Evolutionary conservation across 2,888 invertebrate genomes (phyloP).

Genomic region (Drosophila crucigera): DNA sequence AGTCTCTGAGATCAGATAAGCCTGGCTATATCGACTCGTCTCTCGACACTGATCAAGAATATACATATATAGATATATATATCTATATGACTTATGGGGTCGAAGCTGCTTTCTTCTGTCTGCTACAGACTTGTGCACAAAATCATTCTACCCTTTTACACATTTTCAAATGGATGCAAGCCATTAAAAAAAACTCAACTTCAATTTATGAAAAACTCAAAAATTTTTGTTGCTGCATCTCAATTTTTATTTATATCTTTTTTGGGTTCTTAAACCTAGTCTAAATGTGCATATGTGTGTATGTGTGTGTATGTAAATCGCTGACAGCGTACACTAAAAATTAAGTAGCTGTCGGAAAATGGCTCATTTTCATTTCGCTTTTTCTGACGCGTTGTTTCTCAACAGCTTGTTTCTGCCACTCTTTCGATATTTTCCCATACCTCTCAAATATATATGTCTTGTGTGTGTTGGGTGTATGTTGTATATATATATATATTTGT

Average conservation of each 20-base stretch:
- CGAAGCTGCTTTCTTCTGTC: background rate
- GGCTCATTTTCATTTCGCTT: conserved; percentile 56
- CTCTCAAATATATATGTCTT: background rate
- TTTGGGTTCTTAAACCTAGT: background rate
- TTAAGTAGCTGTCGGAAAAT: conserved; percentile 71
- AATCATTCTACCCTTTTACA: background rate
- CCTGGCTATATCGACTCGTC: background rate
- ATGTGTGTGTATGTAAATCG: conserved; percentile 12
- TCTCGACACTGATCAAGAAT: background rate
- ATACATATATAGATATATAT: background rate
- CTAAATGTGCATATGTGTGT: background rate
- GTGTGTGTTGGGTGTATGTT: background rate
- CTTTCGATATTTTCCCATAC: conserved; percentile 19
- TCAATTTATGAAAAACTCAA: conserved; percentile 57
- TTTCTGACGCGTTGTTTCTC: conserved; percentile 38
- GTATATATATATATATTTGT: background rate
- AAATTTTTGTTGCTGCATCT: conserved; percentile 16
- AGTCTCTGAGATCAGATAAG: background rate
- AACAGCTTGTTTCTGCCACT: conserved; percentile 32
- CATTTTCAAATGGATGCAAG: background rate
- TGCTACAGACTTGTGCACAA: background rate
- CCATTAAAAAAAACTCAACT: conserved; percentile 33
- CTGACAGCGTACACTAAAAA: conserved; percentile 34
- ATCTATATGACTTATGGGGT: background rate
- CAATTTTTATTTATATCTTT: background rate